Base-by-base conservation (phyloP, 30 jellyfish, hydroid and myxozoan species). In the Nemopilema nomurai region DNA sequence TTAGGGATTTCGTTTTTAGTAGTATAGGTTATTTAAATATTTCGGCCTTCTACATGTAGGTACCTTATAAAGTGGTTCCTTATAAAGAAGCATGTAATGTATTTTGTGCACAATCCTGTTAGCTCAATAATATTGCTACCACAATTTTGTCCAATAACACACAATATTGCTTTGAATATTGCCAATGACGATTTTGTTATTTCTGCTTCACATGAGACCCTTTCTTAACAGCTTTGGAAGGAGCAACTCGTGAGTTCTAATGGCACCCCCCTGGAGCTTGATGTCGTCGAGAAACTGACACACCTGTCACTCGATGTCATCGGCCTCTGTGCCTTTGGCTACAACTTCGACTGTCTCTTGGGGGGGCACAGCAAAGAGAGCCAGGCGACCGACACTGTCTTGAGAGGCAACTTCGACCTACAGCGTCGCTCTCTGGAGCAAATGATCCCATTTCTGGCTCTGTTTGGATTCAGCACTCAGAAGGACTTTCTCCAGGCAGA, bases 291-390 rank as follows among this genome's bases (percentile, higher is more conserved):
- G 67, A 68, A 68, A 81, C 89, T 86, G 23, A 86, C 89, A 13
- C 85, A 86, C 50, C 70, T 86, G 22, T 51, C 89, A 16, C 62
- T 86, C 22, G 95, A 86, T 62, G 81, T 86, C 69, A 69, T 86
- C 28, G 95, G 95, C 33, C 49, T 67, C 23, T 76, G 95, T 69
- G 95, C 95, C 28, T 76, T 86, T 76, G 95, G 95, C 7, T 78
- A 86, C 71, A 32, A 67, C 18, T 86, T 86, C 85, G 51, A 86
- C 32, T 76, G 95, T 73, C 30, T 86, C n/a, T 20, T 49, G 27
- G 80, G 78, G 28, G 89, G 90, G 20, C 86, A 86, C 63, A 86
- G 70, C 24, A 85, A 86, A 52, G 95, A 86, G 67, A 84, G 93
- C 64, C 73, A 49, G 28, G 93, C 93, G 13, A 84, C 93, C 3